Evolutionary conservation across 2,113 vertebrate genomes (phyloP), one percentile per base, ranked within the genome.

Genomic region (Platysteira castanea): DNA sequence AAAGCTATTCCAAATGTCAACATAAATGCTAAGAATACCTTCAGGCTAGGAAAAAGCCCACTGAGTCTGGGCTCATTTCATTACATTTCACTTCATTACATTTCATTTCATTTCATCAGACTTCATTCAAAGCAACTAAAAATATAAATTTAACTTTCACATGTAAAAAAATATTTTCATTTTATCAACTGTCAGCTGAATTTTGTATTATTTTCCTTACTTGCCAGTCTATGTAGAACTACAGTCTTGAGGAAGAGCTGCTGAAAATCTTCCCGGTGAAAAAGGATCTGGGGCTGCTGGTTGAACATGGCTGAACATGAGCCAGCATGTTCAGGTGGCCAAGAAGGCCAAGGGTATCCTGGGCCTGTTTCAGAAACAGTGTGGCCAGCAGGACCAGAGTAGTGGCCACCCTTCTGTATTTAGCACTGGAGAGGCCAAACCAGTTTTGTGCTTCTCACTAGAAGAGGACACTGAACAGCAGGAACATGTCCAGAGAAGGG

Each of bases 21-120:
- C n/a, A 94, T 42, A 97, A 93, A 95, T 95, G 83, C 73, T 89
- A 87, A 94, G 89, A 68, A 71, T 57, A 79, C 33, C 80, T 94
- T 61, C 27, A 81, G 69, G 47, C 67, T 88, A 90, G 57, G 81
- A 93, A 74, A 96, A 92, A 53, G 3, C 3, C 19, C 68, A 59
- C n/a, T 41, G 33, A 90, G 52, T 44, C 33, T n/a, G 24, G 23
- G 37, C 67, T 94, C 49, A 69, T 89, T 87, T 87, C 13, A 92
- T 84, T 92, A 11, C 26, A 69, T 69, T 88, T 80, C 53, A 83
- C 67, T 86, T 89, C 15, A 93, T 87, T 84, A 23, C 60, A 80
- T 90, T 90, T 83, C 15, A 90, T 81, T 93, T 83, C 59, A 93
- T 93, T 87, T 84, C 57, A 92, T 88, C 44, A 90, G 14, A 71